These are phyloP conservation scores for Terebella lapidaria DNA, from an alignment of 2,888 invertebrate species.

Conservation along the genomic window DNA sequence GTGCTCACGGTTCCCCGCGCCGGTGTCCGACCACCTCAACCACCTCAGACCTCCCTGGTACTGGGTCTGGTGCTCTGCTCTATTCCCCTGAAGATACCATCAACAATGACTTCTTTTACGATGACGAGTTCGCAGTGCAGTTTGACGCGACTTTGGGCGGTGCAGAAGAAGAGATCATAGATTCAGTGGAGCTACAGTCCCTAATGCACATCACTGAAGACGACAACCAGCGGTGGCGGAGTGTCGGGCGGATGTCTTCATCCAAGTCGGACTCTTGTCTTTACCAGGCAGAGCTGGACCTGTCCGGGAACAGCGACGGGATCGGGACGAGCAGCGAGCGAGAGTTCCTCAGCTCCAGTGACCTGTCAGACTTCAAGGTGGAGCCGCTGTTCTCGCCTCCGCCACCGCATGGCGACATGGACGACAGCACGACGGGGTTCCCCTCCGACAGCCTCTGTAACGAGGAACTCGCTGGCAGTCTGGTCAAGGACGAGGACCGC, in stretches of 20 bases:
- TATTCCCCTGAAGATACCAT: constrained; percentile 35
- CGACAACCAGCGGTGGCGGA: constrained; percentile 5
- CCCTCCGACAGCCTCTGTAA: not conserved
- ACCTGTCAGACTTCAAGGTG: constrained; percentile 17
- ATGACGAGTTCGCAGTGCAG: constrained; percentile 46
- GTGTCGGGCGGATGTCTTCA: constrained; percentile 4
- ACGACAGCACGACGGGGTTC: not conserved
- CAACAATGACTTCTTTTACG: constrained; percentile 50
- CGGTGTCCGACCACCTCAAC: too few species aligned
- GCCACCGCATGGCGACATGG: not conserved
- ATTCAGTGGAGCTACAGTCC: constrained; percentile 12
- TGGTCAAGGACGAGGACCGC: not conserved
- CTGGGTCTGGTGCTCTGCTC: too few species aligned
- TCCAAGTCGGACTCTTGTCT: constrained; percentile 27
- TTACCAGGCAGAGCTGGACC: constrained; percentile 20
- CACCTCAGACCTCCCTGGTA: too few species aligned
- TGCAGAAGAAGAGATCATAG: constrained; percentile 8
- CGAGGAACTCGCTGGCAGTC: constrained; percentile 3
- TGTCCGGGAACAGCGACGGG: constrained; percentile 9
- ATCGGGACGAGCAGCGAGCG: constrained; percentile 7
- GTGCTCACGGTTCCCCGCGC: too few species aligned
- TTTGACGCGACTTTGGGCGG: constrained; percentile 26
- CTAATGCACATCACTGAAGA: constrained; percentile 8
- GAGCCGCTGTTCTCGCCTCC: constrained; percentile 19
- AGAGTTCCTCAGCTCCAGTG: constrained; percentile 15